Evolutionary conservation across 2,113 vertebrate genomes (phyloP).

Genomic region (Epinephelus fuscoguttatus): DNA sequence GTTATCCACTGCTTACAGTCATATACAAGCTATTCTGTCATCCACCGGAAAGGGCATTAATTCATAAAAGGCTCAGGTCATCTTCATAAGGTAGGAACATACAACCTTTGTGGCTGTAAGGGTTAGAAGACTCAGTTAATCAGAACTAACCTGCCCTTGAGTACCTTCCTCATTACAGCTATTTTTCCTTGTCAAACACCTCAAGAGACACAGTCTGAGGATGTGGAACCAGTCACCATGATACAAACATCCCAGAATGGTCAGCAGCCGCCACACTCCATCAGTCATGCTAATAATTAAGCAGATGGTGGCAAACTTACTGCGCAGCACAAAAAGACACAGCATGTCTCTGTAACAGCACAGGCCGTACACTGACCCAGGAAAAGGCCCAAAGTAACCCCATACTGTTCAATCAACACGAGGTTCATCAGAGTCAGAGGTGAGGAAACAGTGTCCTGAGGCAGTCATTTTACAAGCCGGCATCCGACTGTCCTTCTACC

Average conservation of each 20-base stretch:
- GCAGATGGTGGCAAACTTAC: slow-evolving; percentile 9
- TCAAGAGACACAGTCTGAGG: not conserved
- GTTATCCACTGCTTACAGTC: too few species aligned
- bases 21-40: too few species aligned
- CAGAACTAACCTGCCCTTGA: not conserved
- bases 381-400: not conserved
- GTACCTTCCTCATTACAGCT: too few species aligned
- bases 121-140: too few species aligned
- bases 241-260: slow-evolving; percentile 3
- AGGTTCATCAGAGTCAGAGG: not conserved
- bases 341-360: slow-evolving; percentile 18
- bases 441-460: not conserved
- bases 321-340: slow-evolving; percentile 19
- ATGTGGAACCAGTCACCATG: slow-evolving; percentile 1
- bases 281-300: slow-evolving; percentile 40
- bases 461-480: not conserved
- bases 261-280: not conserved
- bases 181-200: not conserved
- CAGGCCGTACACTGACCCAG: not conserved
- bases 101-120: too few species aligned
- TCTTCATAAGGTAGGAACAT: too few species aligned
- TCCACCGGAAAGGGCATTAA: too few species aligned
- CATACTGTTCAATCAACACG: not conserved
- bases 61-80: too few species aligned
- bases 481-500: not conserved